Conservation (phyloP, 2,888 invertebrate species). For the Chaetoderma sp. region DNA sequence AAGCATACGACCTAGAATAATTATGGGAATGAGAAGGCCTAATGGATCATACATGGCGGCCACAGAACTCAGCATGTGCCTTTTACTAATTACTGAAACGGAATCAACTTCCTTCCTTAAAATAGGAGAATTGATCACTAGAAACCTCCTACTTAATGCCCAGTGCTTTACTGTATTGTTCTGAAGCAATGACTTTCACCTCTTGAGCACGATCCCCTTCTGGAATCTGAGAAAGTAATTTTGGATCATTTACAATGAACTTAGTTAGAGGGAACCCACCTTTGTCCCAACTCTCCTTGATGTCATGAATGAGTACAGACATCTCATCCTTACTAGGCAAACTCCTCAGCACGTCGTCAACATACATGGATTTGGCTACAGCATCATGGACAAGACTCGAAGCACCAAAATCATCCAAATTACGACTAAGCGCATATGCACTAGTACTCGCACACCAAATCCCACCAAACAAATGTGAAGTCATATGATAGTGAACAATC, state of each 20-base stretch:
- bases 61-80: too few species aligned
- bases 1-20: too few species aligned
- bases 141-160: too few species aligned
- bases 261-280: slow-evolving; percentile 16
- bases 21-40: too few species aligned
- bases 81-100: too few species aligned
- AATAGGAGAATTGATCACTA: too few species aligned
- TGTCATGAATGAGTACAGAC: not conserved
- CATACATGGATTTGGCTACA: slow-evolving; percentile 12
- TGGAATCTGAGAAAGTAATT: too few species aligned
- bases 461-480: slow-evolving; percentile 8
- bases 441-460: not conserved
- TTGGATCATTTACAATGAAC: not conserved
- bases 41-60: too few species aligned
- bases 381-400: not conserved
- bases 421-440: not conserved
- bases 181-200: too few species aligned
- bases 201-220: too few species aligned
- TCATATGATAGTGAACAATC: slow-evolving; percentile 8
- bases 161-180: too few species aligned
- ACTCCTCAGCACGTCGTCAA: slow-evolving; percentile 12
- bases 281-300: not conserved
- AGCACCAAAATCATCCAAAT: not conserved
- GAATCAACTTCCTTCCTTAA: too few species aligned
- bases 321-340: not conserved